phyloP scores from a whole-genome alignment of 2,888 invertebrate genomes.

The Acleris laterana region DNA sequence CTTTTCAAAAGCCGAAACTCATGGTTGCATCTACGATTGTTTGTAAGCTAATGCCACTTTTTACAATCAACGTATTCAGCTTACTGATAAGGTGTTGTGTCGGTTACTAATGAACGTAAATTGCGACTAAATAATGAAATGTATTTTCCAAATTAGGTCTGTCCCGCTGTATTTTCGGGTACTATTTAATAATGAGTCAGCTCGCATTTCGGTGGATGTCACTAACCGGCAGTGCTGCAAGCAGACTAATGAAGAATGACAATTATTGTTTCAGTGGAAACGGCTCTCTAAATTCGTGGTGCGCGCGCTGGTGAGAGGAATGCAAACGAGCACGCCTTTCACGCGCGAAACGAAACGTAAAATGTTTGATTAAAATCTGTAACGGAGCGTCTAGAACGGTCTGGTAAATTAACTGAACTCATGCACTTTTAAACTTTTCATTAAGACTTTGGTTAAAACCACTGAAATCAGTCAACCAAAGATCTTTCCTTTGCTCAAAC shows the following conservation, averaged over 20 bases:
- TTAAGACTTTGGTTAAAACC: too few species aligned
- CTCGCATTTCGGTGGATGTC: neutral
- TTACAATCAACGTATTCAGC: too few species aligned
- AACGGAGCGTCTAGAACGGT: constrained; percentile 13
- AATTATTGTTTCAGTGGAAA: constrained; percentile 64
- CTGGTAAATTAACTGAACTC: too few species aligned
- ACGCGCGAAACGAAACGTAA: constrained; percentile 52
- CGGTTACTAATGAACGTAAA: too few species aligned
- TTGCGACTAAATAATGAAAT: neutral
- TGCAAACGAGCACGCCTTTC: constrained; percentile 66
- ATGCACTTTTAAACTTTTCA: too few species aligned
- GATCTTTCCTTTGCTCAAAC: too few species aligned
- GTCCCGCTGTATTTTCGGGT: neutral
- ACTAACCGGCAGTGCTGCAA: neutral
- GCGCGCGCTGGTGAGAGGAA: constrained; percentile 64
- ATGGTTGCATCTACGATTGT: too few species aligned
- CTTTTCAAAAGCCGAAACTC: too few species aligned
- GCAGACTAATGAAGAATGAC: constrained; percentile 67
- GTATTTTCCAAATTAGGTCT: neutral
- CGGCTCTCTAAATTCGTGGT: constrained; percentile 67
- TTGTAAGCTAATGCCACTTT: too few species aligned
- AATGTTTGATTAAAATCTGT: constrained; percentile 42
- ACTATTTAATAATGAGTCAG: neutral
- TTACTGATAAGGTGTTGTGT: too few species aligned
- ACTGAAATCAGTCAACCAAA: too few species aligned